A percentile compares a stretch with the other conserved stretches of the same genome.
Conservation (phyloP, 2,797 vertebrate genomes). For the Neosilurus mollespiculum region DNA sequence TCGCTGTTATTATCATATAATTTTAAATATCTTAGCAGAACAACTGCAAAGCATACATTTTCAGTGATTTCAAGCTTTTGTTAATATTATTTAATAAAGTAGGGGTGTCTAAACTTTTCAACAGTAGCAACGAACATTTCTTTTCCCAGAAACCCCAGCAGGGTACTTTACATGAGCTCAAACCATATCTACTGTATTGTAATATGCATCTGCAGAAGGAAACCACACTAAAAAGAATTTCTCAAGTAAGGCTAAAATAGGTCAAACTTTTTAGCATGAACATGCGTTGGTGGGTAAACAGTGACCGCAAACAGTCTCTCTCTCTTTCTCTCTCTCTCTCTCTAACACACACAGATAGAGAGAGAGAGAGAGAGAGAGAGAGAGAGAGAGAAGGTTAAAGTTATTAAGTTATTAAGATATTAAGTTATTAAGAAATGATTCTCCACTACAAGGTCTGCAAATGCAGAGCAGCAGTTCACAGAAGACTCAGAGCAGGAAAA, state of each 20-base stretch:
- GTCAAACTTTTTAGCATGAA: conserved; percentile 41
- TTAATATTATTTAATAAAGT: too few species aligned
- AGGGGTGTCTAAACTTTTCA: not conserved
- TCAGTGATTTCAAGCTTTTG: too few species aligned
- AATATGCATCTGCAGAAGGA: conserved; percentile 10
- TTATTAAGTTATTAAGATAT: too few species aligned
- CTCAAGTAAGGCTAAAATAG: conserved; percentile 54
- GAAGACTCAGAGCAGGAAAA: not conserved
- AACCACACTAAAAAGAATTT: conserved; percentile 45
- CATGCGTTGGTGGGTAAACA: conserved; percentile 43
- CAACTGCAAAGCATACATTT: not conserved
- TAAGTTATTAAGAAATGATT: not conserved
- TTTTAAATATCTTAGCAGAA: not conserved
- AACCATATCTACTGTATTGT: not conserved
- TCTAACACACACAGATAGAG: not conserved
- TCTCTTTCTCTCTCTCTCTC: not conserved
- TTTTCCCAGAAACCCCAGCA: not conserved
- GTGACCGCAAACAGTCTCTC: not conserved
- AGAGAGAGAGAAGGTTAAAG: not conserved
- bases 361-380: not conserved
- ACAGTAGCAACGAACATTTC: not conserved
- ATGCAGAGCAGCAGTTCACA: not conserved
- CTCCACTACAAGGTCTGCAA: not conserved
- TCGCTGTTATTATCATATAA: not conserved
- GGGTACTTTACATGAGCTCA: not conserved